Evolutionary conservation across 2,888 invertebrate genomes (phyloP).

Genomic region (Rhaphigaster nebulosa): DNA sequence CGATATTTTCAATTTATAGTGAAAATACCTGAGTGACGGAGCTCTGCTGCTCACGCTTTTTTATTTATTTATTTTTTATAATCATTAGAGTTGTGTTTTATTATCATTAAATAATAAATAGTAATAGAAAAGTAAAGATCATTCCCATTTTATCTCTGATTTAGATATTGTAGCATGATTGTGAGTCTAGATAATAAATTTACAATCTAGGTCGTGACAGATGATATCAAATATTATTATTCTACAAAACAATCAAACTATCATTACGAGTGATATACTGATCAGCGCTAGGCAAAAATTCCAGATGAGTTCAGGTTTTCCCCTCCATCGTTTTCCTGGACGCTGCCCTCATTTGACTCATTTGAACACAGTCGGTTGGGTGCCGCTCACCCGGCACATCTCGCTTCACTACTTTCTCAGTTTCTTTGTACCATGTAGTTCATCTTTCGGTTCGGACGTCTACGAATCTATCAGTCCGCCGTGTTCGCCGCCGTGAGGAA

Average conservation of each 20-base stretch:
- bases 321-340: constrained; percentile 36
- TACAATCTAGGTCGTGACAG: not conserved
- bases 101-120: no score
- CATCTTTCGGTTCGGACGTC: not conserved
- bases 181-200: not conserved
- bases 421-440: not conserved
- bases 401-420: not conserved
- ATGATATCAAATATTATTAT: constrained; percentile 4
- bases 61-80: no score
- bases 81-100: no score
- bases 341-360: constrained; percentile 41
- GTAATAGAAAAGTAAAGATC: no score
- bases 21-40: no score
- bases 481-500: not conserved
- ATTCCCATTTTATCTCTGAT: no score
- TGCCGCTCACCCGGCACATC: constrained; percentile 44
- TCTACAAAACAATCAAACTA: not conserved
- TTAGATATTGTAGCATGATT: not conserved
- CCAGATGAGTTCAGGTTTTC: constrained; percentile 40
- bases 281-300: not conserved
- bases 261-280: not conserved
- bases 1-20: no score
- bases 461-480: not conserved
- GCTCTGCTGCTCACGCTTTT: no score
- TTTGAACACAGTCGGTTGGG: constrained; percentile 23